Evolutionary conservation across 1,140 invertebrate species (phyloP).

Genomic region (Formica exsecta): DNA sequence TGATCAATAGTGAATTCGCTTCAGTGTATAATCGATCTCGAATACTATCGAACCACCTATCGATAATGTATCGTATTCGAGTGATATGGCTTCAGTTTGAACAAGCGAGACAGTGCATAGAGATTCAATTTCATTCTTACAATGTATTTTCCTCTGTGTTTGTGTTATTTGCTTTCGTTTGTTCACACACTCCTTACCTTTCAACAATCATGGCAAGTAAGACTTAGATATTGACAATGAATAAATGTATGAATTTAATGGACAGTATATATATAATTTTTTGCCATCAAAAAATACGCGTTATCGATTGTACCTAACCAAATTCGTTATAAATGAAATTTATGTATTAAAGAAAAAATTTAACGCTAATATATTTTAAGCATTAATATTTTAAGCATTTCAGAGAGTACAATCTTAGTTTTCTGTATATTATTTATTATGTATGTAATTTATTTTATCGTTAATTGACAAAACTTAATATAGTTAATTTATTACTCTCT

Average conservation of each 20-base stretch:
- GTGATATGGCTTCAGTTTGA: background rate
- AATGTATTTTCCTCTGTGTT: background rate
- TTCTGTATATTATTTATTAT: background rate
- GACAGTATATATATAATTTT: background rate
- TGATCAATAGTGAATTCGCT: background rate
- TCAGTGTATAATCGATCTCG: background rate
- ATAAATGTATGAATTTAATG: background rate
- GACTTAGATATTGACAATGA: background rate
- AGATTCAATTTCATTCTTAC: background rate
- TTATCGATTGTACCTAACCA: background rate
- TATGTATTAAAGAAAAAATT: background rate
- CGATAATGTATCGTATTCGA: conserved; percentile 9
- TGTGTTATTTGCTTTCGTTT: background rate
- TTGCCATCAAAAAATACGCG: background rate
- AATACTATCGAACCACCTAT: background rate
- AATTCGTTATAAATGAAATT: background rate
- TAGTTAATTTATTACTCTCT: background rate
- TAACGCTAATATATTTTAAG: background rate
- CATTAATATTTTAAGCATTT: too few species aligned
- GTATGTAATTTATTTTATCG: background rate
- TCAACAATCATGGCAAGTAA: background rate
- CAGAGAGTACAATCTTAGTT: too few species aligned
- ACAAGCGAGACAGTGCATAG: background rate
- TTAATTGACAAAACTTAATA: background rate
- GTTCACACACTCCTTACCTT: background rate